Evolutionary conservation across 2,113 vertebrate species (phyloP).

Genomic region (Pandion haliaetus): DNA sequence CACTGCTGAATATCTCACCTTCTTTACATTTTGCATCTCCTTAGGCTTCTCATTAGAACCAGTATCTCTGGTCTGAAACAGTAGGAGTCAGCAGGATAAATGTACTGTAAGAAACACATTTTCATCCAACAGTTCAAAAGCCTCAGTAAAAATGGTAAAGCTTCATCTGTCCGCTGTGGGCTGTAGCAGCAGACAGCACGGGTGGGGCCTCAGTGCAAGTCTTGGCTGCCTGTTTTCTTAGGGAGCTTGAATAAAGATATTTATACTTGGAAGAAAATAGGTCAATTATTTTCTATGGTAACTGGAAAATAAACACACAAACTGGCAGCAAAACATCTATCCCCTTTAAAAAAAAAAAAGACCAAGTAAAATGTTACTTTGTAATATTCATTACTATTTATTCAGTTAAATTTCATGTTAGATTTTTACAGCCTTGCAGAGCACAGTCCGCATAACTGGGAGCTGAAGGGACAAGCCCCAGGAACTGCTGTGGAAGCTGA

Average conservation of each 20-base stretch:
- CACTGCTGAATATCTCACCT: background rate
- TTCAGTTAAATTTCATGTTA: conserved; percentile 51
- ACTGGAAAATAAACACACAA: conserved; percentile 77
- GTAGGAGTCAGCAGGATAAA: conserved; percentile 59
- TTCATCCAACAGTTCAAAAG: conserved; percentile 52
- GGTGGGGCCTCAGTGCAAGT: conserved; percentile 50
- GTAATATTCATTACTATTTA: conserved; percentile 59
- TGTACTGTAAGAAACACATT: conserved; percentile 37
- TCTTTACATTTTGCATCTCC: background rate
- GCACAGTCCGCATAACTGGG: background rate
- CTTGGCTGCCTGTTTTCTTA: conserved; percentile 58
- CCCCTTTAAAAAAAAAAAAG: background rate
- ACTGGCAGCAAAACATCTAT: conserved; percentile 57
- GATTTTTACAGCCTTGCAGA: conserved; percentile 14
- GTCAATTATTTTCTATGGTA: conserved; percentile 80
- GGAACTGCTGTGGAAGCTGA: background rate
- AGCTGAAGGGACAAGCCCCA: conserved; percentile 6
- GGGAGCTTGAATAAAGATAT: conserved; percentile 72
- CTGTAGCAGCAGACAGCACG: conserved; percentile 42
- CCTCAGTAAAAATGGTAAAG: conserved; percentile 31
- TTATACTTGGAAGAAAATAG: conserved; percentile 76
- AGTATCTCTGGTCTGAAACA: conserved; percentile 47
- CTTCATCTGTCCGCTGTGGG: conserved; percentile 48
- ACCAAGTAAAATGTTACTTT: conserved; percentile 61
- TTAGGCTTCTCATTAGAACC: conserved; percentile 38